Evolutionary conservation across 2,113 vertebrate genomes (phyloP).

Genomic region (Chaenogobius annularis): DNA sequence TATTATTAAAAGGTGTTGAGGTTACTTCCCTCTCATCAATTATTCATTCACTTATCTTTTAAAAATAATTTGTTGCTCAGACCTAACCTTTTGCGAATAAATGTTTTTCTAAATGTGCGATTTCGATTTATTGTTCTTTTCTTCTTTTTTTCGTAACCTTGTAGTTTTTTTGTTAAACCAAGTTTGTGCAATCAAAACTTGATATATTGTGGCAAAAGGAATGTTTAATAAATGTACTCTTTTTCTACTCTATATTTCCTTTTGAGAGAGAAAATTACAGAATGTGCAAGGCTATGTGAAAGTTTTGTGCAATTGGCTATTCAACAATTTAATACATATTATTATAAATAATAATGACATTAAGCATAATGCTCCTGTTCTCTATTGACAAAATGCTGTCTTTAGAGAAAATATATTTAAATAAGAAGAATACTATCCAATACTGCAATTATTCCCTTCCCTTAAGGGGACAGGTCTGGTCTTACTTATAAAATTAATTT

Average conservation of each 20-base stretch:
- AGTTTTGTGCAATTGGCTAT: neutral
- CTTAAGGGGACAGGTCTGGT: neutral
- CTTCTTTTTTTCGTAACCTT: neutral
- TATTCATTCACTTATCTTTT: neutral
- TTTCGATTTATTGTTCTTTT: neutral
- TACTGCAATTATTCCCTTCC: too few relatives aligned
- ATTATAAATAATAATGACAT: neutral
- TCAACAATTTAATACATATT: neutral
- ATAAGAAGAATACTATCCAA: neutral
- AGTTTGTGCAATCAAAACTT: neutral
- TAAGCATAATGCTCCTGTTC: neutral
- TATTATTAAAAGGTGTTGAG: neutral
- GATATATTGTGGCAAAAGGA: neutral
- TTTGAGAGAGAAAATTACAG: neutral
- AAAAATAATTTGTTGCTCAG: neutral
- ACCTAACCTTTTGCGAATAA: neutral
- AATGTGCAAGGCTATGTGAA: neutral
- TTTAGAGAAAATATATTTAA: neutral
- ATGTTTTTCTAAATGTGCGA: neutral
- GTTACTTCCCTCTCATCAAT: neutral
- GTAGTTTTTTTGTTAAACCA: neutral
- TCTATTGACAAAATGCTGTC: neutral
- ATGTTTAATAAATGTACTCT: neutral
- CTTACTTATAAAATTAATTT: neutral
- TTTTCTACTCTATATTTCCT: neutral